phyloP scores from a whole-genome alignment of 2,113 vertebrate genomes.

The Benthochromis sp. region DNA sequence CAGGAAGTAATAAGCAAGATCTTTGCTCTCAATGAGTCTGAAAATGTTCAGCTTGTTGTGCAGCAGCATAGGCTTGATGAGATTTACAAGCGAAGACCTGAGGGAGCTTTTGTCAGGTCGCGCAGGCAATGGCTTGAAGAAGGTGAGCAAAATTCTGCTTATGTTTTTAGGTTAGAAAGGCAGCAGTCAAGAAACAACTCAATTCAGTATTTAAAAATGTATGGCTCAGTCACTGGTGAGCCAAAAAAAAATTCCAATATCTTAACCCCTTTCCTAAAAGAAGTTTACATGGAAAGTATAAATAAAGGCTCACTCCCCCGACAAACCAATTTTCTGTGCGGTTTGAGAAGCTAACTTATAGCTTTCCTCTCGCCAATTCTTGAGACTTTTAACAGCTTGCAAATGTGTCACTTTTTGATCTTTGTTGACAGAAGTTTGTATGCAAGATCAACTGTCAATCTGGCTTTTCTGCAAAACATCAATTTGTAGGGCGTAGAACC shows the following conservation, averaged over 20 bases:
- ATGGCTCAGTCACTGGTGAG: background rate
- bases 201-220: background rate
- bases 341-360: background rate
- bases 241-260: background rate
- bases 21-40: background rate
- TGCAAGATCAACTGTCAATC: background rate
- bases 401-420: background rate
- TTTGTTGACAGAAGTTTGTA: background rate
- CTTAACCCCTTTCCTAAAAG: background rate
- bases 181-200: background rate
- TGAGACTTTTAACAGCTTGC: background rate
- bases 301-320: background rate
- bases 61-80: background rate
- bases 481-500: background rate
- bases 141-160: background rate
- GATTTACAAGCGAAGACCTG: background rate
- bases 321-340: background rate
- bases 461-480: background rate
- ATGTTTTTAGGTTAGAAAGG: fast-evolving
- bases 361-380: fast-evolving
- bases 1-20: background rate
- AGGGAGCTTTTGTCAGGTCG: background rate
- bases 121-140: background rate
- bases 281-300: background rate
- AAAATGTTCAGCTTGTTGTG: background rate